These are phyloP conservation scores for Sebastiscus tertius DNA, from an alignment of 2,797 vertebrate genomes.

Conservation along the genomic window DNA sequence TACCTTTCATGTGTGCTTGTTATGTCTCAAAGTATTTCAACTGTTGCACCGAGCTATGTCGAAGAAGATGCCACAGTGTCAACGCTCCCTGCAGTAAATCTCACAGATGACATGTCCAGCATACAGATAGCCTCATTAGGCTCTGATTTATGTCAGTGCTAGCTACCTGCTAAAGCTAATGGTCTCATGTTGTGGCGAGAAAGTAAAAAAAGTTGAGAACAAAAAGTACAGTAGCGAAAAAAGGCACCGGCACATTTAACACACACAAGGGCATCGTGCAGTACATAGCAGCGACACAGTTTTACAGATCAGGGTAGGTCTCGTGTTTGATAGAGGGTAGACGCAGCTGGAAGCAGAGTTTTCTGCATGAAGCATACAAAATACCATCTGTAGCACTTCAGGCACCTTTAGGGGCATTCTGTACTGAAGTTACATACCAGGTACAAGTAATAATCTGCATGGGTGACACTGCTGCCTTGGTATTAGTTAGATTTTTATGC, in stretches of 20 bases:
- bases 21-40: constrained; percentile 22
- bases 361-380: constrained; percentile 49
- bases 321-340: constrained; percentile 39
- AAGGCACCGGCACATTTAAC: background rate
- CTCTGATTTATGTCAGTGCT: constrained; percentile 56
- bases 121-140: constrained; percentile 70
- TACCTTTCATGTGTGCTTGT: constrained; percentile 23
- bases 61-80: constrained; percentile 9
- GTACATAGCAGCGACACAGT: background rate
- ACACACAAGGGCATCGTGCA: background rate
- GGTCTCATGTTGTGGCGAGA: background rate
- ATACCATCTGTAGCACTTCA: constrained; percentile 29
- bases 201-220: constrained; percentile 15
- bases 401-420: constrained; percentile 10
- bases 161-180: constrained; percentile 16
- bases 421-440: constrained; percentile 11
- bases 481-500: background rate
- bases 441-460: constrained; percentile 7
- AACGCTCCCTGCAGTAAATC: constrained; percentile 30
- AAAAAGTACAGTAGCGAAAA: background rate
- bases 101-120: constrained; percentile 37
- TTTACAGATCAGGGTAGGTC: background rate
- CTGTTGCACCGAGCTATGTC: background rate
- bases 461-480: background rate
- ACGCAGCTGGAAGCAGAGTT: constrained; percentile 37